A percentile compares a stretch with the other conserved stretches of the same genome.
These are phyloP conservation scores for Zelleria hepariella DNA, from an alignment of 2,888 invertebrate species.

Conservation along the genomic window DNA sequence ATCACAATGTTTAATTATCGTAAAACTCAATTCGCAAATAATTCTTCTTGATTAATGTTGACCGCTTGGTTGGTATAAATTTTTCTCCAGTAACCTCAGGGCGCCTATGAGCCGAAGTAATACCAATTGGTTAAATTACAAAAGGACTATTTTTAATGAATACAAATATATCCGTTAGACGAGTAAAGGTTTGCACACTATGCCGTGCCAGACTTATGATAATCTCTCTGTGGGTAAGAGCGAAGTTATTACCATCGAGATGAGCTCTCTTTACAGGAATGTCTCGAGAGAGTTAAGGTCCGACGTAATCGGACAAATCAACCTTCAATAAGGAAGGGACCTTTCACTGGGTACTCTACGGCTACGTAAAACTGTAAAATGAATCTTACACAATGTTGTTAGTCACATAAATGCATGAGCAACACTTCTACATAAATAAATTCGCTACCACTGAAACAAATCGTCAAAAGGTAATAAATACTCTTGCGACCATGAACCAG, in stretches of 20 bases:
- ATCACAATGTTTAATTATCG: background rate
- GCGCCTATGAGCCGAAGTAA: too few relatives aligned
- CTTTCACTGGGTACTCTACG: background rate
- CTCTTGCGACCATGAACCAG: slow-evolving; percentile 26
- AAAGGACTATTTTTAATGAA: background rate
- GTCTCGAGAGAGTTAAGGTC: slow-evolving; percentile 28
- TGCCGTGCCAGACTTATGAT: background rate
- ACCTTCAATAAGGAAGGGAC: slow-evolving; percentile 3
- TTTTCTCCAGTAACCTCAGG: too few relatives aligned
- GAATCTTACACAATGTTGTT: slow-evolving; percentile 13
- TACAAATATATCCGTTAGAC: background rate
- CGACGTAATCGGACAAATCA: background rate
- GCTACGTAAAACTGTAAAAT: slow-evolving; percentile 4
- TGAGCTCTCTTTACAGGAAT: slow-evolving; percentile 32
- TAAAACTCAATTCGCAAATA: background rate
- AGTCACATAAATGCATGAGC: slow-evolving; percentile 53
- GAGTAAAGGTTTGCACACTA: background rate
- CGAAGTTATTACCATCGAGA: slow-evolving; percentile 12
- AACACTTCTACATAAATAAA: slow-evolving; percentile 29
- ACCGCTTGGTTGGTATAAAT: too few relatives aligned
- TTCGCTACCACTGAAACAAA: slow-evolving; percentile 39
- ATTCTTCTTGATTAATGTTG: background rate
- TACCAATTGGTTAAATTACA: background rate
- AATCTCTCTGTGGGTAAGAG: slow-evolving; percentile 16
- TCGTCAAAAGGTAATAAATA: slow-evolving; percentile 47